Percentiles rank a stretch among this genome's conserved stretches.
These are phyloP conservation scores for Micromesistius poutassou DNA, from an alignment of 2,797 vertebrate genomes.

Conservation along the genomic window DNA sequence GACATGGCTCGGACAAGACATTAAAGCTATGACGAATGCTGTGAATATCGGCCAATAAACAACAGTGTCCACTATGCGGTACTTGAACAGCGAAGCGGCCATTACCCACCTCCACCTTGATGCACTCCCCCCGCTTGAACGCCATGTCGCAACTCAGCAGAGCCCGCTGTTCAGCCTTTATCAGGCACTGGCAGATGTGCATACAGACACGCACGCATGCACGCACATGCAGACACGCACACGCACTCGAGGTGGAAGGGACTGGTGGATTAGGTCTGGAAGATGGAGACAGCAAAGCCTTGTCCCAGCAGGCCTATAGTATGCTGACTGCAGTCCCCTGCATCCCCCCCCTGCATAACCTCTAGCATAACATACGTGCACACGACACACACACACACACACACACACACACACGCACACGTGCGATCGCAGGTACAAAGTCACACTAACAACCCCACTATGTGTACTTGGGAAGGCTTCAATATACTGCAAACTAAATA, in stretches of 20 bases:
- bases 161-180: constrained; percentile 61
- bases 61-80: constrained; percentile 31
- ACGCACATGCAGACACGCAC: constrained; percentile 16
- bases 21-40: constrained; percentile 14
- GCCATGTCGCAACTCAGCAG: constrained; percentile 62
- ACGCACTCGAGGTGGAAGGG: constrained; percentile 45
- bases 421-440: constrained; percentile 19
- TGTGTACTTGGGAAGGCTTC: not conserved
- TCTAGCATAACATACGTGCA: constrained; percentile 14
- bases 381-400: no score
- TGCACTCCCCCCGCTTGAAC: constrained; percentile 52
- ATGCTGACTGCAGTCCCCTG: constrained; percentile 29
- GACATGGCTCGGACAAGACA: not conserved
- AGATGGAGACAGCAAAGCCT: constrained; percentile 47
- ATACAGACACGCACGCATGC: constrained; percentile 24
- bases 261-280: constrained; percentile 56
- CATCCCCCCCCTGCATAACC: constrained; percentile 17
- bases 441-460: constrained; percentile 8
- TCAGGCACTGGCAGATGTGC: constrained; percentile 58
- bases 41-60: not conserved
- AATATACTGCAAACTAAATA: not conserved
- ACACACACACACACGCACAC: constrained; percentile 17
- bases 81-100: constrained; percentile 32
- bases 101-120: constrained; percentile 51
- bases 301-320: constrained; percentile 27